phyloP scores from a whole-genome alignment of 2,888 invertebrate species.

The Catocala nupta region DNA sequence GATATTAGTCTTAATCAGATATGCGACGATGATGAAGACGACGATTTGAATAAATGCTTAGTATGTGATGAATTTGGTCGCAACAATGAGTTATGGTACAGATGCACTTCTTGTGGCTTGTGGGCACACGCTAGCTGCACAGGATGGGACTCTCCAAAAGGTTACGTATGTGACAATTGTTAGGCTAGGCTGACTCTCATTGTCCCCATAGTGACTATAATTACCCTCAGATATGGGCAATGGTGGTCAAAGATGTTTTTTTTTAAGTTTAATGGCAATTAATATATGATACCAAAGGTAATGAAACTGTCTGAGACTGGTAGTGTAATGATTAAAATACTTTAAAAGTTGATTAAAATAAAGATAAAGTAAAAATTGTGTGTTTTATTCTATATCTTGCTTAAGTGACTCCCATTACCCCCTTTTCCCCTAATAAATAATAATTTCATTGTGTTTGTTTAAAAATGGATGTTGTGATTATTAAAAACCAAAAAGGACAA shows the following conservation, averaged over 20 bases:
- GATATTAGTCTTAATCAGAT: conserved; percentile 17
- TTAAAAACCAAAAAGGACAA: too few species aligned
- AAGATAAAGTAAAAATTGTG: too few species aligned
- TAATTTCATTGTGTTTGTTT: too few species aligned
- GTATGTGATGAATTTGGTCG: conserved; percentile 31
- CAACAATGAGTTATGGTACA: conserved; percentile 36
- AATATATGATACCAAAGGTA: conserved; percentile 4
- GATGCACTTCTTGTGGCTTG: conserved; percentile 32
- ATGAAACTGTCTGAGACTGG: conserved; percentile 1
- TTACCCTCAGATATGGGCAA: conserved; percentile 18
- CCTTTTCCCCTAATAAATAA: too few species aligned
- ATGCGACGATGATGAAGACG: conserved; percentile 33
- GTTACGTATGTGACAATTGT: conserved; percentile 32
- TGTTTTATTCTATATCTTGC: too few species aligned
- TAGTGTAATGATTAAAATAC: too few species aligned
- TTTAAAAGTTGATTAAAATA: too few species aligned
- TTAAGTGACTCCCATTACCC: too few species aligned
- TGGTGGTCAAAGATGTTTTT: conserved; percentile 28
- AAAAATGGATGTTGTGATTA: too few species aligned
- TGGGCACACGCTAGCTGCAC: conserved; percentile 35
- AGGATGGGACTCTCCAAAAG: too few species aligned
- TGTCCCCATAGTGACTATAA: conserved; percentile 24
- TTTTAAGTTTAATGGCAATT: conserved; percentile 23
- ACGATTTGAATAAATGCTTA: conserved; percentile 32
- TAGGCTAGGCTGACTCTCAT: conserved; percentile 16